phyloP scores from a whole-genome alignment of 2,113 vertebrate genomes.

The Passer montanus region DNA sequence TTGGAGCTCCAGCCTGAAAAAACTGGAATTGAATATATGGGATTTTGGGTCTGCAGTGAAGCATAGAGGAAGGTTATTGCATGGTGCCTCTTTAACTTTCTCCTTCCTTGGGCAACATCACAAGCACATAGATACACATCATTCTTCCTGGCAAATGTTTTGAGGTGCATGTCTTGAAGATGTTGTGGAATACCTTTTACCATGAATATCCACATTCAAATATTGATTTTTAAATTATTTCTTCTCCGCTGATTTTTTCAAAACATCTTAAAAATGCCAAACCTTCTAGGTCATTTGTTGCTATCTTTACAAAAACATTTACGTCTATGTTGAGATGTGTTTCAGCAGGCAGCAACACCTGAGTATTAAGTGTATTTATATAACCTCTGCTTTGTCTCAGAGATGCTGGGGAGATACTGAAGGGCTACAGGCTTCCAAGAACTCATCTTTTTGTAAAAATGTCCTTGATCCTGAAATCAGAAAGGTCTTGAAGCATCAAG shows the following conservation, averaged over 20 bases:
- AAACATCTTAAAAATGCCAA: neutral
- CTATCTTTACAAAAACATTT: neutral
- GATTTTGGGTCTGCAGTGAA: neutral
- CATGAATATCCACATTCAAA: neutral
- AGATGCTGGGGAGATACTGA: neutral
- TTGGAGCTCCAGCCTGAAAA: neutral
- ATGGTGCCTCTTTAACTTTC: neutral
- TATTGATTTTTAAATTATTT: neutral
- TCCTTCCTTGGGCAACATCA: neutral
- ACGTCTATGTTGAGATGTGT: rapidly evolving
- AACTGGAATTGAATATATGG: neutral
- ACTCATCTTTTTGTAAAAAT: neutral
- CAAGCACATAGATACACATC: rapidly evolving
- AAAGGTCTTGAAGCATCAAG: neutral
- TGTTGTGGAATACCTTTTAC: neutral
- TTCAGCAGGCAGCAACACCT: neutral
- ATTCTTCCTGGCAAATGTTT: neutral
- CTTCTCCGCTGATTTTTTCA: neutral
- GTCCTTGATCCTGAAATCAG: neutral
- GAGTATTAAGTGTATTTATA: neutral
- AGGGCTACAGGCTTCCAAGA: neutral
- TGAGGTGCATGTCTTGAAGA: neutral
- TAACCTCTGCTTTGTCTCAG: neutral
- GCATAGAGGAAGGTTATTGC: neutral
- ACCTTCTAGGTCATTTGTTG: neutral